phyloP scores from a whole-genome alignment of 1,140 invertebrate genomes.

The Radopholus similis region DNA sequence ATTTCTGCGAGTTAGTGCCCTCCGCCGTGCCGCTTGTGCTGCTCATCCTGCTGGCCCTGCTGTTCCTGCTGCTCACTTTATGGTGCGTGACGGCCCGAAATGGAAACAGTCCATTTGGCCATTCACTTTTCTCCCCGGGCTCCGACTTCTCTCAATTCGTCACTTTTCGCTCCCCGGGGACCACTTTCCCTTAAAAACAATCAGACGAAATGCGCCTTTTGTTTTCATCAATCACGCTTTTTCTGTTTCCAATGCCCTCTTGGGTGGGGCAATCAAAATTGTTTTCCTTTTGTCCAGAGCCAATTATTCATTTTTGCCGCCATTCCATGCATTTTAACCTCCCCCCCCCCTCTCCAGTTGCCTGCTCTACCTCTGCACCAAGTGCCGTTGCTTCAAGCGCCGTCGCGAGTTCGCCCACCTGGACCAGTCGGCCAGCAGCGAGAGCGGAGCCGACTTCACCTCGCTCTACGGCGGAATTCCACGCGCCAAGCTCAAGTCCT shows the following conservation, averaged over 20 bases:
- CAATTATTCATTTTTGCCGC: no score
- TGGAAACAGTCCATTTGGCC: background rate
- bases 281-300: no score
- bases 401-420: constrained; percentile 51
- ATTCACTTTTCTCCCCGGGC: background rate
- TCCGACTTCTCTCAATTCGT: background rate
- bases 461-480: constrained; percentile 56
- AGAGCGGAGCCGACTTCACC: constrained; percentile 55
- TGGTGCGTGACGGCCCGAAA: constrained; percentile 41
- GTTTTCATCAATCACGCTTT: no score
- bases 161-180: background rate
- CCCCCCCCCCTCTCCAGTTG: constrained; percentile 37
- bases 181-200: no score
- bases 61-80: constrained; percentile 52
- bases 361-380: constrained; percentile 55
- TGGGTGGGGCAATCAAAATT: no score
- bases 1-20: constrained; percentile 54
- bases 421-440: constrained; percentile 55
- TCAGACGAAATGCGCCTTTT: no score
- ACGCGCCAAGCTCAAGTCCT: constrained; percentile 53
- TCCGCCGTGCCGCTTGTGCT: constrained; percentile 48
- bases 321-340: background rate
- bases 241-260: no score
- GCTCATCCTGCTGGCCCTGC: constrained; percentile 51
- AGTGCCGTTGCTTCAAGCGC: constrained; percentile 55